Evolutionary conservation across 1,140 invertebrate species (phyloP).

Genomic region (Arctopsyche grandis): DNA sequence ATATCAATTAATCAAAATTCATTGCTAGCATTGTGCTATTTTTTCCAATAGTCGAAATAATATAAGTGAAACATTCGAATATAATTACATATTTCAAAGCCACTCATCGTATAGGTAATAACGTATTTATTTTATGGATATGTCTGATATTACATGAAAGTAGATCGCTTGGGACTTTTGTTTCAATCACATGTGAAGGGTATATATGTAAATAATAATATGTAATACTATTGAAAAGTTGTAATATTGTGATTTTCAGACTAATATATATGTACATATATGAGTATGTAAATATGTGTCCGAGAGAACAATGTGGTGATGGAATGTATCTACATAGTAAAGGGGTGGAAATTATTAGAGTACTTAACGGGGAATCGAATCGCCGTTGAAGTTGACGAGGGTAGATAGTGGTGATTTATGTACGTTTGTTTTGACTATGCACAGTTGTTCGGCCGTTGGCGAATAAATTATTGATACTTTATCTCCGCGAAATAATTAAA

Average conservation of each 20-base stretch:
- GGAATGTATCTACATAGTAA: not conserved
- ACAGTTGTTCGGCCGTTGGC: not conserved
- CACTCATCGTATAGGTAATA: no score
- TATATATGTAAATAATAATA: not conserved
- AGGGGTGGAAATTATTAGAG: slow-evolving; percentile 12
- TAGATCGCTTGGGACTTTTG: no score
- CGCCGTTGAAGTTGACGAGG: slow-evolving; percentile 24
- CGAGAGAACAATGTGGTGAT: no score
- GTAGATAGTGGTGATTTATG: slow-evolving; percentile 17
- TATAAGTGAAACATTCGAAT: no score
- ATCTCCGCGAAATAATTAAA: slow-evolving; percentile 4
- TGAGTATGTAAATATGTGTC: no score
- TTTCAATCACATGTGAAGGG: not conserved
- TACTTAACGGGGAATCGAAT: slow-evolving; percentile 18
- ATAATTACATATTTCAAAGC: no score
- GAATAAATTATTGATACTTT: slow-evolving; percentile 21
- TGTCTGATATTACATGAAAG: no score
- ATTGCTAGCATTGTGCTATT: no score
- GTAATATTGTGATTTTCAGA: not conserved
- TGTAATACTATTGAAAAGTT: not conserved
- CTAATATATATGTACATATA: no score
- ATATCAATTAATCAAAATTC: no score
- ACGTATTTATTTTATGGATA: no score
- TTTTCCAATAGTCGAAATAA: no score
- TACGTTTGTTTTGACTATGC: slow-evolving; percentile 4